A percentile compares a stretch with the other conserved stretches of the same genome.
Evolutionary conservation across 2,888 invertebrate species (phyloP).

Genomic region (Andrena marginata): DNA sequence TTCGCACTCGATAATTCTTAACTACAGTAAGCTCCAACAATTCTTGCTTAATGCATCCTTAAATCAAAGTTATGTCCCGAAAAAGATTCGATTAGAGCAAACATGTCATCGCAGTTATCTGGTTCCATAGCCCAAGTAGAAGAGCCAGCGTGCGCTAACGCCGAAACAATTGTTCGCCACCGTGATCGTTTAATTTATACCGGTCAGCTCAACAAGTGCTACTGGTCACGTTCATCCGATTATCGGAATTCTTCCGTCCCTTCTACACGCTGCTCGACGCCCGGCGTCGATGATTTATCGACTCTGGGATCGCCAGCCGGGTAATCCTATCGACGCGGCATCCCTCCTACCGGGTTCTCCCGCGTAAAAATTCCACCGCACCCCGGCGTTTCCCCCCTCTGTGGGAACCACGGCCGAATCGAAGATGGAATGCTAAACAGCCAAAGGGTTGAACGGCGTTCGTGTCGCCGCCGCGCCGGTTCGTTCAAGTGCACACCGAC

Average conservation of each 20-base stretch:
- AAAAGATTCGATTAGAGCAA: too few relatives aligned
- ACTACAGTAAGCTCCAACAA: too few relatives aligned
- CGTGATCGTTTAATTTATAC: constrained; percentile 48
- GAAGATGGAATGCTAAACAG: constrained; percentile 84
- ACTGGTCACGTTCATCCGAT: constrained; percentile 59
- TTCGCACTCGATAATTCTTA: too few relatives aligned
- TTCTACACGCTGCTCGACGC: constrained; percentile 28
- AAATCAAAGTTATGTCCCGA: too few relatives aligned
- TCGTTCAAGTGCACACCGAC: constrained; percentile 65
- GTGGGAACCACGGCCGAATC: constrained; percentile 75
- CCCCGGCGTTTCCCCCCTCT: constrained; percentile 25
- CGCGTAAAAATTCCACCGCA: constrained; percentile 50
- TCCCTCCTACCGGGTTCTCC: constrained; percentile 36
- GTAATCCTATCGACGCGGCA: constrained; percentile 49
- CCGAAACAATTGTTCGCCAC: constrained; percentile 50
- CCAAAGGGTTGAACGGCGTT: constrained; percentile 81
- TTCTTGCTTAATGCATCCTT: too few relatives aligned
- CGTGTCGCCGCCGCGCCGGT: constrained; percentile 74
- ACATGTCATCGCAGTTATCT: not conserved
- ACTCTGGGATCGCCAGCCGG: constrained; percentile 29
- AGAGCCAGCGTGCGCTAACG: constrained; percentile 17
- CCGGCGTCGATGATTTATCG: constrained; percentile 58
- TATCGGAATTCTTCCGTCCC: constrained; percentile 62
- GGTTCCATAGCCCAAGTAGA: not conserved
- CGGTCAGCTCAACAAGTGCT: constrained; percentile 60